Conservation (phyloP, 2,888 invertebrate species). For the Syrphus vitripennis region DNA sequence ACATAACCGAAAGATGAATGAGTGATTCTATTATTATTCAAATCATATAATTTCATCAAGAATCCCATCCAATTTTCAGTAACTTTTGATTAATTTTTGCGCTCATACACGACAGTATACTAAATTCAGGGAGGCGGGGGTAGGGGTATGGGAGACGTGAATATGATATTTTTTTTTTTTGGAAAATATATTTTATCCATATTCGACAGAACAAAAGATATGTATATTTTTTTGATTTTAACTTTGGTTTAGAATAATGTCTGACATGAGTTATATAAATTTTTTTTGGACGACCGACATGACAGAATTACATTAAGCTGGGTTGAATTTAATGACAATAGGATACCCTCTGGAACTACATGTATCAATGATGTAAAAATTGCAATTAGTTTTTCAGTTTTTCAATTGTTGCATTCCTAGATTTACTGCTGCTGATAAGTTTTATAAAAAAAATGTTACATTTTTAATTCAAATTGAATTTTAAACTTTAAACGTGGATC, state of each 20-base stretch:
- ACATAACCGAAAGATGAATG: constrained; percentile 74
- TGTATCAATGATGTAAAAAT: too few species aligned
- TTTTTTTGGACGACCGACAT: neutral
- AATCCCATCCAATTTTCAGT: constrained; percentile 70
- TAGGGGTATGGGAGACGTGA: neutral
- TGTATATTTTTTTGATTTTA: neutral
- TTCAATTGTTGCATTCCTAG: too few species aligned
- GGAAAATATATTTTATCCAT: neutral
- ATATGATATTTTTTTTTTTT: constrained; percentile 5
- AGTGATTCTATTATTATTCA: constrained; percentile 80
- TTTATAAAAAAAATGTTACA: too few species aligned
- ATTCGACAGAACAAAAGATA: neutral
- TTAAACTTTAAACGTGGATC: too few species aligned
- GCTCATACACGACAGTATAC: neutral
- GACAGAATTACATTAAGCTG: neutral
- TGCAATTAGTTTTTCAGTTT: too few species aligned
- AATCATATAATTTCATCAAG: constrained; percentile 79
- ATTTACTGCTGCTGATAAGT: too few species aligned
- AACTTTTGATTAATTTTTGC: constrained; percentile 70
- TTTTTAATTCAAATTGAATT: too few species aligned
- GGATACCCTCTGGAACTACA: neutral
- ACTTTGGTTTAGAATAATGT: neutral
- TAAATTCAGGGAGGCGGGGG: neutral
- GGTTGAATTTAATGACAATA: neutral
- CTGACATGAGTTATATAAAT: neutral